Percentiles rank a stretch among this genome's conserved stretches.
Conservation (phyloP, 2,113 vertebrate genomes). For the Rhipidura dahli region DNA sequence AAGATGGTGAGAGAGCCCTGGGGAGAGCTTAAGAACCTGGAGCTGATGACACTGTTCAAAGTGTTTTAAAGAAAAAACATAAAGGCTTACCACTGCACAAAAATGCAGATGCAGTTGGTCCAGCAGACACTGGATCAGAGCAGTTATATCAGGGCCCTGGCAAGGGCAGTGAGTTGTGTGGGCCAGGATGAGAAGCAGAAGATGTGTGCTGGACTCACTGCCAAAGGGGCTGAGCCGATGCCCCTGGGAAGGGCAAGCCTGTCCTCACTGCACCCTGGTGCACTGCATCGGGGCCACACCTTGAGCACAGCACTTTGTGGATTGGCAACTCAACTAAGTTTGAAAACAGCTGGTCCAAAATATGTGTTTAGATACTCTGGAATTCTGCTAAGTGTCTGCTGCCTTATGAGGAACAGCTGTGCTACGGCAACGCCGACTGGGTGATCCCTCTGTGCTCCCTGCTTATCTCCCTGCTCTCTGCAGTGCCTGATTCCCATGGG, state of each 20-base stretch:
- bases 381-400: constrained; percentile 25
- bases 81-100: background rate
- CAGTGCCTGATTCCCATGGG: background rate
- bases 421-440: accelerated
- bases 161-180: background rate
- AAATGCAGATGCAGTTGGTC: background rate
- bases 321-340: background rate
- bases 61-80: background rate
- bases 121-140: background rate
- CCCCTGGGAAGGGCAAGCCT: background rate
- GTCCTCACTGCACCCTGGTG: background rate
- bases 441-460: background rate
- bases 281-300: background rate
- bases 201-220: background rate
- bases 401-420: background rate
- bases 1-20: background rate
- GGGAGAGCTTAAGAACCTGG: background rate
- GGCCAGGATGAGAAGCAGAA: background rate
- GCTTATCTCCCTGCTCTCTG: background rate
- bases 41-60: background rate
- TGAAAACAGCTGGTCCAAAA: background rate
- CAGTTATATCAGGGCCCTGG: background rate
- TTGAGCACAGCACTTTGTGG: background rate
- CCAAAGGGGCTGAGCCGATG: background rate
- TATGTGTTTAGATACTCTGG: background rate